Conservation (phyloP, 2,113 vertebrate species). For the Synchiropus splendidus region DNA sequence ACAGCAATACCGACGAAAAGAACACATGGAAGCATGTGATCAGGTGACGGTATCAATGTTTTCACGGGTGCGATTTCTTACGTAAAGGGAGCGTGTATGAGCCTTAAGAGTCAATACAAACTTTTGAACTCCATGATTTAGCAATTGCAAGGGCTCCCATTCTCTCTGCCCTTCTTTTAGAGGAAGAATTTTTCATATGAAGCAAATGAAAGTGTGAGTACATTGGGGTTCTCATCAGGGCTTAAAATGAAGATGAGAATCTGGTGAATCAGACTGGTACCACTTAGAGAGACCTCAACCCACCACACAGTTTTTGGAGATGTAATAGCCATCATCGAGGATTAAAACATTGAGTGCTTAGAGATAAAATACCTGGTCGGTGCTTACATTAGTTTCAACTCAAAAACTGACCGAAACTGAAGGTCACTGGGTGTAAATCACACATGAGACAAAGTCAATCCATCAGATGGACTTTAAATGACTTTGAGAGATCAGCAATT, state of each 20-base stretch:
- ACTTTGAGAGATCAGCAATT: conserved; percentile 8
- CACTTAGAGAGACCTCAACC: conserved; percentile 22
- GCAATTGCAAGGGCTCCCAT: conserved; percentile 10
- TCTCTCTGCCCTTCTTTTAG: too few relatives aligned
- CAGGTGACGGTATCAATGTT: too few relatives aligned
- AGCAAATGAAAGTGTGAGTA: conserved; percentile 8
- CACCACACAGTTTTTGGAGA: conserved; percentile 3
- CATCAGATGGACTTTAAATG: conserved; percentile 12
- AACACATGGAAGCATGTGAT: too few relatives aligned
- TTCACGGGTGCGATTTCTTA: too few relatives aligned
- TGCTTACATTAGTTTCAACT: background rate
- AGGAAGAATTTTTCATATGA: conserved; percentile 25
- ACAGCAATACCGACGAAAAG: too few relatives aligned
- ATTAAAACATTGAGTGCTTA: too few relatives aligned
- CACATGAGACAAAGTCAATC: conserved; percentile 24
- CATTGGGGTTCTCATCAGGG: conserved; percentile 21
- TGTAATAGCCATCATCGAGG: conserved; percentile 4
- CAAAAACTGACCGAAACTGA: background rate
- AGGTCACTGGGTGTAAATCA: background rate
- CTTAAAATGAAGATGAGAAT: conserved; percentile 14
- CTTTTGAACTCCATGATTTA: conserved; percentile 16
- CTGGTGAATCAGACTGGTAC: conserved; percentile 23
- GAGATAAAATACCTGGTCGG: too few relatives aligned
- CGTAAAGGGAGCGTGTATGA: too few relatives aligned
- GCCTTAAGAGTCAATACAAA: too few relatives aligned